Conservation (phyloP, 1,140 invertebrate species). For the Drosophila pseudoobscura region DNA sequence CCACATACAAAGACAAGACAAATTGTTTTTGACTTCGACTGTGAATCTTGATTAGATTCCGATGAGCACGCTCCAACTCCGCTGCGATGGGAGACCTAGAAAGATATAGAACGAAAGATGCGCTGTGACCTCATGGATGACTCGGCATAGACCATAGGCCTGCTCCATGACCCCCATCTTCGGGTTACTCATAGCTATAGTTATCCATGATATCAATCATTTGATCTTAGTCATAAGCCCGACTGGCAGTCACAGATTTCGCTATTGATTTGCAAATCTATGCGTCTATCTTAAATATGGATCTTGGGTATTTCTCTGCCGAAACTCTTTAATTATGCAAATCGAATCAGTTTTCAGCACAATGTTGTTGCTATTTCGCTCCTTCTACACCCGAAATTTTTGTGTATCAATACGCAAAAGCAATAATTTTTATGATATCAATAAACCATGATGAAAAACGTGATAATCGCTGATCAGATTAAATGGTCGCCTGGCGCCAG, state of each 20-base stretch:
- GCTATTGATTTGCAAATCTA: slow-evolving; percentile 70
- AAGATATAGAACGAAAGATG: slow-evolving; percentile 17
- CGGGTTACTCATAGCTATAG: slow-evolving; percentile 61
- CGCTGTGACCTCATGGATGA: slow-evolving; percentile 15
- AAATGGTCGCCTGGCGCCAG: slow-evolving; percentile 74
- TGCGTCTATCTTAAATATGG: slow-evolving; percentile 66
- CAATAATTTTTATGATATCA: slow-evolving; percentile 80
- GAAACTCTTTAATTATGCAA: slow-evolving; percentile 69
- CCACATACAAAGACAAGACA: slow-evolving; percentile 56
- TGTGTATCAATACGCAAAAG: slow-evolving; percentile 58
- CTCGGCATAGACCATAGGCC: not conserved
- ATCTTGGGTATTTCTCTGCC: slow-evolving; percentile 59
- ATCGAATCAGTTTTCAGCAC: slow-evolving; percentile 58
- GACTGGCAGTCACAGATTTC: slow-evolving; percentile 38
- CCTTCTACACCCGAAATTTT: slow-evolving; percentile 26
- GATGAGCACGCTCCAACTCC: not conserved
- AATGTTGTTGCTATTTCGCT: slow-evolving; percentile 49
- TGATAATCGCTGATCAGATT: slow-evolving; percentile 81
- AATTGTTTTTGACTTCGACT: slow-evolving; percentile 55
- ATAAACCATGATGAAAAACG: slow-evolving; percentile 81
- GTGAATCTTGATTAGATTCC: slow-evolving; percentile 58
- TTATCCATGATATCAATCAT: slow-evolving; percentile 64
- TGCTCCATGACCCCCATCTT: slow-evolving; percentile 6
- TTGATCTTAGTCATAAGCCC: slow-evolving; percentile 48
- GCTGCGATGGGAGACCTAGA: slow-evolving; percentile 6